phyloP scores from a whole-genome alignment of 2,888 invertebrate genomes.

The Molorchus minor region DNA sequence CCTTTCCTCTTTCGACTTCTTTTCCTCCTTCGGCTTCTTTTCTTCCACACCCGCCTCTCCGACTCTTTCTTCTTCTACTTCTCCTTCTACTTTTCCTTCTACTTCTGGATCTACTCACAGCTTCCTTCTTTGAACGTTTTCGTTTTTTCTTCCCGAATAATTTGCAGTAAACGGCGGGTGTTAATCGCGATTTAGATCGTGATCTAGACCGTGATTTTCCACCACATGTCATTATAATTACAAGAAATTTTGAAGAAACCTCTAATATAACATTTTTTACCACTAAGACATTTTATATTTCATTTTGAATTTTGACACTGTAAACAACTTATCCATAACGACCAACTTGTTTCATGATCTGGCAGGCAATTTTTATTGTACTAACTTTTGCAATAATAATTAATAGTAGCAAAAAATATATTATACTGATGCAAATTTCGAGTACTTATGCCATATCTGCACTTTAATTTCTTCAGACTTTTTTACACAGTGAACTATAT shows the following conservation, averaged over 20 bases:
- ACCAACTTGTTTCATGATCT: slow-evolving; percentile 14
- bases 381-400: no score
- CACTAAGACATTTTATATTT: slow-evolving; percentile 3
- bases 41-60: not conserved
- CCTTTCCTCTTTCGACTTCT: no score
- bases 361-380: slow-evolving; percentile 2
- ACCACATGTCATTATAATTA: slow-evolving; percentile 15
- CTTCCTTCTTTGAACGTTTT: no score
- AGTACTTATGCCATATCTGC: no score
- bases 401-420: no score
- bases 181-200: slow-evolving; percentile 3
- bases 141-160: no score
- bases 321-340: slow-evolving; percentile 22
- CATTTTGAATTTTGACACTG: slow-evolving; percentile 25
- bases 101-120: not conserved
- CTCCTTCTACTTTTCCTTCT: not conserved
- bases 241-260: slow-evolving; percentile 14
- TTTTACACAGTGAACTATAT: no score
- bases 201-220: slow-evolving; percentile 13
- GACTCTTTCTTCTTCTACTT: not conserved
- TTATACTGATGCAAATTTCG: no score
- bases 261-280: slow-evolving; percentile 16
- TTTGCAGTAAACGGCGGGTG: slow-evolving; percentile 7
- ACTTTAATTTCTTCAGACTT: no score
- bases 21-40: not conserved